Base-by-base conservation (phyloP, 2,888 invertebrate genomes). In the Platerodrilus igneus region DNA sequence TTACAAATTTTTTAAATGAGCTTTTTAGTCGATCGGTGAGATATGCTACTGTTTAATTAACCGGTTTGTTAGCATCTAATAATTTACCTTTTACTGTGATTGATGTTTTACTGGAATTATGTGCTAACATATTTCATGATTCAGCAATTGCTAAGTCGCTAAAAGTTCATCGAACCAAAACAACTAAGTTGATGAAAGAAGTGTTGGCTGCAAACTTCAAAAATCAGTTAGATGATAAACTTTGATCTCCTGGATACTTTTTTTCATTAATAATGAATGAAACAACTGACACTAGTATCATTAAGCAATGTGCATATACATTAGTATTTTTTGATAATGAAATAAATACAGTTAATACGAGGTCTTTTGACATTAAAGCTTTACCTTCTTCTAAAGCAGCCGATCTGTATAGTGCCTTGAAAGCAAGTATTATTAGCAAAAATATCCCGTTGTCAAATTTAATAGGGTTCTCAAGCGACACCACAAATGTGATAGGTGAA, bases 401-500 rank as follows among this genome's bases (percentile, higher is more conserved):
- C 7, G 13, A 25, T 13, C 13, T 25, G n/a, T 25, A 11, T 13
- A 25, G 14, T n/a, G 3, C 7, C 25, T 25, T n/a, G 14, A 25
- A 25, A 11, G 14, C 11, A n/a, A 3, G 10, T 22, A 4, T 22
- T 10, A 22, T 11, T 5, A 22, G 22, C 6, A 22, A 13, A 25
- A 16, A n/a, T 11, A 4, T 27, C 8, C 6, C 17, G 9, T 15
- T 10, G 11, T 2, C 22, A 15, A 37, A 58, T 53, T 45, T 53
- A 48, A 31, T 42, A 17, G 58, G 57, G 4, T 58, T 58, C 49
- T 45, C 44, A 21, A 48, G 57, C n/a, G 59, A 62, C 31, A 60
- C 57, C 3, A 46, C 52, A 3, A 58, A 57, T 41, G 50, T 52
- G 9, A 62, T 62, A 60, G 43, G 55, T 31, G 59, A 56, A 13